phyloP scores from a whole-genome alignment of 2,888 invertebrate species.

The Lasioglossum figueresi region DNA sequence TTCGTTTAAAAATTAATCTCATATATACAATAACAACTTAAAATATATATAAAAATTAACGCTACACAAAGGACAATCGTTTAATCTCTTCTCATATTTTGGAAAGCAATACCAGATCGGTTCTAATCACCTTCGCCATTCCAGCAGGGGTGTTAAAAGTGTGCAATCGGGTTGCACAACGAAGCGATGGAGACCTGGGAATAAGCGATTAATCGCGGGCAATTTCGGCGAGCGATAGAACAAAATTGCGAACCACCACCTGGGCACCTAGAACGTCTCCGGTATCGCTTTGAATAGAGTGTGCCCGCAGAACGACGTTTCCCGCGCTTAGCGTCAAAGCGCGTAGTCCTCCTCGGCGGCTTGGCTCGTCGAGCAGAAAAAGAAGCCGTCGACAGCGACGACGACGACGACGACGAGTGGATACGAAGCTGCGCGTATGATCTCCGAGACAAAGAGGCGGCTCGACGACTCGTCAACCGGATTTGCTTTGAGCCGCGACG shows the following conservation, averaged over 20 bases:
- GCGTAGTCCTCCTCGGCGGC: conserved; percentile 12
- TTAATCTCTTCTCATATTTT: neutral
- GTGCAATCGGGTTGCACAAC: neutral
- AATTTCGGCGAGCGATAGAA: neutral
- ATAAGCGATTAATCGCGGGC: neutral
- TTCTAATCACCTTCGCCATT: neutral
- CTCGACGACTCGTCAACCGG: conserved; percentile 61
- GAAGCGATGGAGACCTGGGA: too few relatives aligned
- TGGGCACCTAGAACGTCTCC: neutral
- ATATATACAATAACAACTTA: too few relatives aligned
- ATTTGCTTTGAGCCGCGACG: conserved; percentile 56
- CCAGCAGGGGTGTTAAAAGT: neutral
- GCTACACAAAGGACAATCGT: too few relatives aligned
- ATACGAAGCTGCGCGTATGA: conserved; percentile 30
- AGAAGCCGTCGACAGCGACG: conserved; percentile 15
- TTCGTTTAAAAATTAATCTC: too few relatives aligned
- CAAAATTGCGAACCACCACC: neutral
- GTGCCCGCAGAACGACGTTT: conserved; percentile 52
- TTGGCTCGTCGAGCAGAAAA: conserved; percentile 33
- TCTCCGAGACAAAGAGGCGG: conserved; percentile 59
- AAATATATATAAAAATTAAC: too few relatives aligned
- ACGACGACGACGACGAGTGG: conserved; percentile 21
- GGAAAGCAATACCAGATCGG: neutral
- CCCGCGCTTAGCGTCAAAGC: conserved; percentile 56
- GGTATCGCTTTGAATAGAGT: neutral